phyloP scores from a whole-genome alignment of 1,140 invertebrate species.

The Phymorhynchus buccinoides region DNA sequence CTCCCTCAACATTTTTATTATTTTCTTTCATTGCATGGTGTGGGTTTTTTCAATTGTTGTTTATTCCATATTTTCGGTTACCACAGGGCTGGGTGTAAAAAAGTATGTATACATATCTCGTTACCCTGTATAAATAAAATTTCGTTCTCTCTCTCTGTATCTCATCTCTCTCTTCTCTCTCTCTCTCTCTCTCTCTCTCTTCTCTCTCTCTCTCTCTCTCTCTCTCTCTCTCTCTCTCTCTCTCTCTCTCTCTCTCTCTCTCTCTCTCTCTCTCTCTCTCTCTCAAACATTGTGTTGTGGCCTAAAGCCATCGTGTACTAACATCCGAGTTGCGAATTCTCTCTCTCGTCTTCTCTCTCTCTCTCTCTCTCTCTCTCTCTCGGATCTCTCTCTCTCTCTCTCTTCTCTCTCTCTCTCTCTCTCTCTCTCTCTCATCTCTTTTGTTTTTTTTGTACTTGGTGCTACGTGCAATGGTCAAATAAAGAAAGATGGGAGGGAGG shows the following conservation, averaged over 20 bases:
- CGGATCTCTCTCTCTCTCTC: too few relatives aligned
- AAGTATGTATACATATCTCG: too few relatives aligned
- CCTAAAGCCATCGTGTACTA: too few relatives aligned
- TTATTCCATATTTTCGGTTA: background rate
- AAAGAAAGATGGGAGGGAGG: too few relatives aligned
- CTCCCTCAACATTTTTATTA: background rate
- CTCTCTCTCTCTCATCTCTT: background rate
- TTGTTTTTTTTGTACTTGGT: too few relatives aligned
- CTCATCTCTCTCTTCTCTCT: background rate
- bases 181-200: background rate
- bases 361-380: background rate
- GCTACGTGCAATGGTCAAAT: too few relatives aligned
- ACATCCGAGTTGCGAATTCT: too few relatives aligned
- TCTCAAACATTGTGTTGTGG: too few relatives aligned
- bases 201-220: background rate
- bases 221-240: slow-evolving; percentile 9
- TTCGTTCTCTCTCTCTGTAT: background rate
- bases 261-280: background rate
- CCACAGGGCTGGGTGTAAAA: too few relatives aligned
- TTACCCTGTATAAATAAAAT: too few relatives aligned
- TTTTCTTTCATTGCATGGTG: background rate
- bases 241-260: background rate
- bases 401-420: background rate
- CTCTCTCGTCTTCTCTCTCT: background rate
- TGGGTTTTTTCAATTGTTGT: background rate